Percentiles rank a stretch among this genome's conserved stretches.
phyloP scores from a whole-genome alignment of 2,113 vertebrate genomes.

The Sinocyclocheilus anshuiensis region DNA sequence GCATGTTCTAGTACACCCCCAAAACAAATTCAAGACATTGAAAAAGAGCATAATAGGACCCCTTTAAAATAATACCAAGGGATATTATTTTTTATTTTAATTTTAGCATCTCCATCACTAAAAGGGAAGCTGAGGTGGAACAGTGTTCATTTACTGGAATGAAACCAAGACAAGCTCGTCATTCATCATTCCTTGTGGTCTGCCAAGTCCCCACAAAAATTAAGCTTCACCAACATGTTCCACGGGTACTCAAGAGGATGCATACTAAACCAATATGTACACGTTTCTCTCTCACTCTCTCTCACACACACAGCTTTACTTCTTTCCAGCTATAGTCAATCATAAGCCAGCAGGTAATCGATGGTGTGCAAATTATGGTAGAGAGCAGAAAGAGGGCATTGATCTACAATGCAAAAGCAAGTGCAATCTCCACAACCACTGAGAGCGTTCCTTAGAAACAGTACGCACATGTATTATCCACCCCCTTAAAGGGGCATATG shows the following conservation, averaged over 20 bases:
- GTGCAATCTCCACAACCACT: slow-evolving; percentile 45
- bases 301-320: slow-evolving; percentile 45
- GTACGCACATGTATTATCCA: not conserved
- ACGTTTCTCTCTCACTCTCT: not conserved
- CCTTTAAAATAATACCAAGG: not conserved
- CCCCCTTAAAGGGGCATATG: slow-evolving; percentile 1
- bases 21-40: no score
- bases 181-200: slow-evolving; percentile 72
- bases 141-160: slow-evolving; percentile 74
- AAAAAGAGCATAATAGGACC: no score
- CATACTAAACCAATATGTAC: no score
- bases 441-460: not conserved
- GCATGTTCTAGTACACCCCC: no score
- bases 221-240: slow-evolving; percentile 43
- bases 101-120: slow-evolving; percentile 54
- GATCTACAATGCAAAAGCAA: slow-evolving; percentile 70
- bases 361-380: slow-evolving; percentile 73
- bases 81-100: slow-evolving; percentile 47
- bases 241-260: not conserved
- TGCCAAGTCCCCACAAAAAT: slow-evolving; percentile 47
- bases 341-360: slow-evolving; percentile 73
- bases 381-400: slow-evolving; percentile 64
- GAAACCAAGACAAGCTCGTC: slow-evolving; percentile 67
- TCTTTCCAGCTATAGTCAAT: slow-evolving; percentile 69
- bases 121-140: slow-evolving; percentile 73